phyloP scores from a whole-genome alignment of 2,113 vertebrate genomes.

The rabbit (Oryctolagus cuniculus) region DNA sequence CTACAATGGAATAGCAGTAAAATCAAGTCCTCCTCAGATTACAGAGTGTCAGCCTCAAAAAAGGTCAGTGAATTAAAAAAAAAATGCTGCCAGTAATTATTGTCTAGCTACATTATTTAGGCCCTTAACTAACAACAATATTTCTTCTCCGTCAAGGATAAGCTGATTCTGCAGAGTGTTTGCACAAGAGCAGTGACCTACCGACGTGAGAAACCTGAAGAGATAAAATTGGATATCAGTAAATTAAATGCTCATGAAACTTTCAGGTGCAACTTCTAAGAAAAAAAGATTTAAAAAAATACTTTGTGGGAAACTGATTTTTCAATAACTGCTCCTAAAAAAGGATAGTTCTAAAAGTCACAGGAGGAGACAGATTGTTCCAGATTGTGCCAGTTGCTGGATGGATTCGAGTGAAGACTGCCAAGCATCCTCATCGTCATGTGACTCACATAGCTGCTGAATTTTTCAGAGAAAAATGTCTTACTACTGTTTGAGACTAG shows the following conservation, averaged over 20 bases:
- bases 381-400: constrained; percentile 62
- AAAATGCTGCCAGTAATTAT: not conserved
- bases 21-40: constrained; percentile 87
- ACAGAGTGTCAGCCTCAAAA: constrained; percentile 89
- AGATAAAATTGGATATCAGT: constrained; percentile 94
- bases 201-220: constrained; percentile 93
- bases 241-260: constrained; percentile 93
- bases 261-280: constrained; percentile 91
- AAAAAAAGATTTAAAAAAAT: constrained; percentile 8
- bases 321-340: constrained; percentile 70
- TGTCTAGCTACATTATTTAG: constrained; percentile 58
- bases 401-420: constrained; percentile 81
- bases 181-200: constrained; percentile 96
- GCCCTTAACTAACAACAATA: constrained; percentile 76
- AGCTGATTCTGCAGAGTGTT: constrained; percentile 92
- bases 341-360: constrained; percentile 75
- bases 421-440: constrained; percentile 76
- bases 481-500: constrained; percentile 91
- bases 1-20: constrained; percentile 89
- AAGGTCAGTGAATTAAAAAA: constrained; percentile 91
- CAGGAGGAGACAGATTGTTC: constrained; percentile 76
- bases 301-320: constrained; percentile 78
- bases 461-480: constrained; percentile 87
- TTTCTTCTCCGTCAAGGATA: constrained; percentile 90
- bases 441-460: constrained; percentile 89